A percentile compares a stretch with the other conserved stretches of the same genome.
Conservation (phyloP, 2,113 vertebrate genomes). For the Mugil cephalus region DNA sequence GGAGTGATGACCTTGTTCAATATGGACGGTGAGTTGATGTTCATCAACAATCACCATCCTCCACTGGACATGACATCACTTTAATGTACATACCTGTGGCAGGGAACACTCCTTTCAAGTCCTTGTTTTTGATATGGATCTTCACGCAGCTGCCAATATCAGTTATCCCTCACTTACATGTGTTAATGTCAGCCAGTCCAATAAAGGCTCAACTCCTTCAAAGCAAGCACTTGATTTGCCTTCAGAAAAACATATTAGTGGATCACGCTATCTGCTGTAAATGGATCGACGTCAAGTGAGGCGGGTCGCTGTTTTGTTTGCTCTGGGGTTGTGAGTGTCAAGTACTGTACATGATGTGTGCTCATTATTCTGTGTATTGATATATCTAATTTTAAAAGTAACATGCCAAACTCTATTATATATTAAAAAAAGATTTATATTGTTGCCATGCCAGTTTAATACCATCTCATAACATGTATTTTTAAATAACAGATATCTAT, state of each 20-base stretch:
- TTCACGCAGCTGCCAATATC: conserved; percentile 13
- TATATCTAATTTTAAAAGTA: conserved; percentile 72
- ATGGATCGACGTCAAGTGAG: conserved; percentile 29
- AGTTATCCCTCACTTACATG: conserved; percentile 27
- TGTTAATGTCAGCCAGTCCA: conserved; percentile 23
- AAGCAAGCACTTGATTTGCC: conserved; percentile 49
- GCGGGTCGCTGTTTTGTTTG: conserved; percentile 56
- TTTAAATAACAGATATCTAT: conserved; percentile 78
- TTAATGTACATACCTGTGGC: background rate
- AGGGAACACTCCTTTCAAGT: conserved; percentile 5
- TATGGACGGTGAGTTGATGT: background rate
- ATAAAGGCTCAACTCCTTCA: conserved; percentile 49
- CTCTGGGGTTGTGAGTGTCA: conserved; percentile 73
- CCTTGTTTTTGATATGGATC: conserved; percentile 48
- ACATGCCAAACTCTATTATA: conserved; percentile 70
- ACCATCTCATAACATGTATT: conserved; percentile 77
- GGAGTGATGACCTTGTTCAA: conserved; percentile 4
- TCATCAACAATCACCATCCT: background rate
- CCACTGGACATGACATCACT: conserved; percentile 10
- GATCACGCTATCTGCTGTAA: conserved; percentile 42
- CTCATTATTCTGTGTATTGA: conserved; percentile 71
- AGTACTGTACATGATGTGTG: conserved; percentile 74
- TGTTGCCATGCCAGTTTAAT: conserved; percentile 68
- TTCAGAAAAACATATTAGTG: conserved; percentile 44
- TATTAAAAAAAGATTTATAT: conserved; percentile 66